Evolutionary conservation across 2,113 vertebrate genomes (phyloP).

Genomic region (Oophaga pumilio): DNA sequence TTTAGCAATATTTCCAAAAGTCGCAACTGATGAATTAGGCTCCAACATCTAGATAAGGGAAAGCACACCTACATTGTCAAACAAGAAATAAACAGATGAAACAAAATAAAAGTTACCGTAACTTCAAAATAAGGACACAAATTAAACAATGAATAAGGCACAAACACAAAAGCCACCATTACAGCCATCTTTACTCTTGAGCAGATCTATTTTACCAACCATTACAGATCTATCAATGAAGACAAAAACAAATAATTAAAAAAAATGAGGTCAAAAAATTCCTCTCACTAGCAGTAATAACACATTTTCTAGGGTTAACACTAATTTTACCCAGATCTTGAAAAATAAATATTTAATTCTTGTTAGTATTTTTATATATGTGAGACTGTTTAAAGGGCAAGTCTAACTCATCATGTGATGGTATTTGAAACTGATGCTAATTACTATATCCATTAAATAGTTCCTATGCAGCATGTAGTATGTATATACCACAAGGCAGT

Average conservation of each 20-base stretch:
- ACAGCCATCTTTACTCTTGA: neutral
- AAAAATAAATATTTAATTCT: constrained; percentile 30
- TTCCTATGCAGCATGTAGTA: neutral
- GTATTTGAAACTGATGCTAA: constrained; percentile 42
- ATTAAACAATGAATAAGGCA: no score
- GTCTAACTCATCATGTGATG: constrained; percentile 42
- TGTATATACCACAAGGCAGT: neutral
- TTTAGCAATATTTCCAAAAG: no score
- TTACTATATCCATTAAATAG: constrained; percentile 1
- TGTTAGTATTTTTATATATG: constrained; percentile 43
- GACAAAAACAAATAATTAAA: neutral
- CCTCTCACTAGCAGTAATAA: neutral
- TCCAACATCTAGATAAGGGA: no score
- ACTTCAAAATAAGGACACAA: no score
- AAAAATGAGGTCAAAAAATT: neutral
- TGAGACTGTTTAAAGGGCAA: constrained; percentile 33
- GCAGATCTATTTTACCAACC: neutral
- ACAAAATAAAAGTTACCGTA: no score
- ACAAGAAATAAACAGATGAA: no score
- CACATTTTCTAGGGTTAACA: neutral
- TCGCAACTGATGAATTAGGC: no score
- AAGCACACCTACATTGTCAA: no score
- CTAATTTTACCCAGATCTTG: neutral
- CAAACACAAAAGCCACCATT: no score
- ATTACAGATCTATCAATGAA: neutral